A percentile compares a stretch with the other conserved stretches of the same genome.
These are phyloP conservation scores for Tetrapedia diversipes DNA, from an alignment of 2,888 invertebrate species.

Conservation along the genomic window DNA sequence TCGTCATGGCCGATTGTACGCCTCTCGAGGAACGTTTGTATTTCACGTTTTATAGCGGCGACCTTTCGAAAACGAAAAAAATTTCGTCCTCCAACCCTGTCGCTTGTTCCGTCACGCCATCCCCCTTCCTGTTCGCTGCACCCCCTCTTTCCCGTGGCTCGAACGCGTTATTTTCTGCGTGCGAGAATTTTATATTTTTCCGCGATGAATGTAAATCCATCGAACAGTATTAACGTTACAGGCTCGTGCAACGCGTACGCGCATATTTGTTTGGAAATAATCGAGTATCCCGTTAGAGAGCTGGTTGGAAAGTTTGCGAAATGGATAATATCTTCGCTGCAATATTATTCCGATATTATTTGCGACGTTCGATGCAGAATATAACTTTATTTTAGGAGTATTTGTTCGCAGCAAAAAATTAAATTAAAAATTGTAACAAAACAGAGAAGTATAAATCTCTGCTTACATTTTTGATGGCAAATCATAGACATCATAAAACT, in stretches of 20 bases:
- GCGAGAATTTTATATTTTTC: conserved; percentile 26
- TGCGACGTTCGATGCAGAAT: not conserved
- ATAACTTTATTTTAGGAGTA: no score
- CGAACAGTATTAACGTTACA: conserved; percentile 45
- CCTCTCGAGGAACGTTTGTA: conserved; percentile 60
- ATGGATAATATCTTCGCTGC: no score
- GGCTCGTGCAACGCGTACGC: not conserved
- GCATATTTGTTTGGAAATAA: conserved; percentile 41
- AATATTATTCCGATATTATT: no score
- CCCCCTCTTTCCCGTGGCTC: not conserved
- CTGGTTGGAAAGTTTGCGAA: conserved; percentile 8
- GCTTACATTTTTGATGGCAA: no score
- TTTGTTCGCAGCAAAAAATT: no score
- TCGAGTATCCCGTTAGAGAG: conserved; percentile 23
- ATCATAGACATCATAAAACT: no score
- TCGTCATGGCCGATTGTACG: conserved; percentile 47
- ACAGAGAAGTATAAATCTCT: no score
- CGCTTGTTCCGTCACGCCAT: no score
- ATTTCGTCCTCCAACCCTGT: conserved; percentile 30
- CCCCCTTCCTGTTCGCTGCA: no score
- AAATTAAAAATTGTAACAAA: no score
- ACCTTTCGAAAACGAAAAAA: conserved; percentile 51
- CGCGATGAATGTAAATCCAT: conserved; percentile 47
- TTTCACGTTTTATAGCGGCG: conserved; percentile 55
- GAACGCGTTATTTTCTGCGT: conserved; percentile 4